These are phyloP conservation scores for Aplysina aerophoba DNA, from an alignment of 37 sponge, comb jelly and placozoan species.

Conservation along the genomic window DNA sequence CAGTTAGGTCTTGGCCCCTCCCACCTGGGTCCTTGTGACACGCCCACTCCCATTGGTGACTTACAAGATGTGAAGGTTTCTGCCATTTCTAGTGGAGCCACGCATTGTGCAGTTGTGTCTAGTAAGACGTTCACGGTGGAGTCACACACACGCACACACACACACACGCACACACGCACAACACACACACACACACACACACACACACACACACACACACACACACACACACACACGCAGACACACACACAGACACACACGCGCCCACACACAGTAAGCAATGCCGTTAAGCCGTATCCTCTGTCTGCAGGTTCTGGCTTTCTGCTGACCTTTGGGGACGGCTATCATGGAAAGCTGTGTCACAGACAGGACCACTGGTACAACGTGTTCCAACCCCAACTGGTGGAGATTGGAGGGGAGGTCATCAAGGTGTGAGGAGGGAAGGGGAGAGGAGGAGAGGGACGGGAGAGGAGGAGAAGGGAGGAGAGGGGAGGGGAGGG, in stretches of 20 bases:
- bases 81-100: background rate
- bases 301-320: background rate
- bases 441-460: no score
- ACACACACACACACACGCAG: no score
- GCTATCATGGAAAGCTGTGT: conserved; percentile 29
- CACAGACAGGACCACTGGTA: conserved; percentile 34
- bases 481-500: no score
- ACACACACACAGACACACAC: no score
- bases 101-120: background rate
- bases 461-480: no score
- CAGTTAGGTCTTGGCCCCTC: conserved; percentile 6
- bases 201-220: no score
- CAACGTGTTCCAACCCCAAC: conserved; percentile 6
- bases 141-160: no score
- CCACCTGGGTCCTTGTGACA: conserved; percentile 1
- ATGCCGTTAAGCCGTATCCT: no score
- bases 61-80: background rate
- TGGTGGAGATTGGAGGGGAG: background rate
- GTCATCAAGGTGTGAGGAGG: background rate
- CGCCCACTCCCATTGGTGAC: conserved; percentile 8
- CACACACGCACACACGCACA: no score
- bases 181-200: no score
- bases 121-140: no score
- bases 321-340: conserved; percentile 28
- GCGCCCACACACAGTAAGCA: no score